Percentiles rank a stretch among this genome's conserved stretches.
These are phyloP conservation scores for Andrena marginata DNA, from an alignment of 2,888 invertebrate genomes.

Conservation along the genomic window DNA sequence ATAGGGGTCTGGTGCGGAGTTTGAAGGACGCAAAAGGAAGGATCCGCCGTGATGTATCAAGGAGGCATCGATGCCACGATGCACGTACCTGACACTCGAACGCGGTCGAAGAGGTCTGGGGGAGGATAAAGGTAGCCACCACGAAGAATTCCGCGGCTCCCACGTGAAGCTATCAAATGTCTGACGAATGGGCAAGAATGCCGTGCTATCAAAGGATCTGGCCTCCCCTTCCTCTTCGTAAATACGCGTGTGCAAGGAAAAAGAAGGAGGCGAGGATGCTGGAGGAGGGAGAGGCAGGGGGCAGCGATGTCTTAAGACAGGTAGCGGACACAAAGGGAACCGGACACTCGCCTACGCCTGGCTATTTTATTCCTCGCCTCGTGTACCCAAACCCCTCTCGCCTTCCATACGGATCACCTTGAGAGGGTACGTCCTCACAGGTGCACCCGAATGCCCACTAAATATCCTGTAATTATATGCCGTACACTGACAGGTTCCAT, in stretches of 20 bases:
- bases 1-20: background rate
- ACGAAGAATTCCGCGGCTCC: slow-evolving; percentile 80
- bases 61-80: slow-evolving; percentile 63
- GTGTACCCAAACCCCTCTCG: slow-evolving; percentile 57
- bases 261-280: slow-evolving; percentile 63
- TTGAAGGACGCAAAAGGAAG: slow-evolving; percentile 17
- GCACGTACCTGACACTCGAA: slow-evolving; percentile 68
- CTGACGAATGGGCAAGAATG: slow-evolving; percentile 84
- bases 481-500: slow-evolving; percentile 71
- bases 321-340: slow-evolving; percentile 84
- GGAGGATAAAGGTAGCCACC: slow-evolving; percentile 69
- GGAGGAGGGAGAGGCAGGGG: slow-evolving; percentile 32
- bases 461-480: slow-evolving; percentile 81
- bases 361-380: slow-evolving; percentile 74
- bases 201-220: slow-evolving; percentile 83
- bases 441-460: slow-evolving; percentile 78
- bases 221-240: slow-evolving; percentile 64
- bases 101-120: slow-evolving; percentile 60
- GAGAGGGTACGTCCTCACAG: slow-evolving; percentile 74
- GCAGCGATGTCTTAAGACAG: slow-evolving; percentile 82
- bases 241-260: slow-evolving; percentile 72
- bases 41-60: slow-evolving; percentile 53
- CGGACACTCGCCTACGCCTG: slow-evolving; percentile 82
- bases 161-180: slow-evolving; percentile 84
- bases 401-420: slow-evolving; percentile 58